These are phyloP conservation scores for Cossypha caffra DNA, from an alignment of 2,797 vertebrate genomes.

Conservation along the genomic window DNA sequence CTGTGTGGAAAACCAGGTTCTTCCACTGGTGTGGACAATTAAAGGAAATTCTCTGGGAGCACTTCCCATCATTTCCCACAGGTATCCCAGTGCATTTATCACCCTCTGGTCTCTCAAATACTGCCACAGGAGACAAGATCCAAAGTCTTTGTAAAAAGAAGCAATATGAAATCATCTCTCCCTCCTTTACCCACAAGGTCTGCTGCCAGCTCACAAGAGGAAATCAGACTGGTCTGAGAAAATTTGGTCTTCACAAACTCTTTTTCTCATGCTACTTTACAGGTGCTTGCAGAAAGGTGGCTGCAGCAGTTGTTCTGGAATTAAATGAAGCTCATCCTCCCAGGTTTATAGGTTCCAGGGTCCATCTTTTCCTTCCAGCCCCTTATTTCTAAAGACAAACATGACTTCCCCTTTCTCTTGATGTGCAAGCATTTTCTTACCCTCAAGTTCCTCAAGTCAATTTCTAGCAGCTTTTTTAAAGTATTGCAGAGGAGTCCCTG, in stretches of 20 bases:
- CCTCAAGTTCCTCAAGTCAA: neutral
- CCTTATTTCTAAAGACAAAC: neutral
- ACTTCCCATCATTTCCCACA: neutral
- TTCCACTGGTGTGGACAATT: neutral
- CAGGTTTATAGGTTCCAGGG: neutral
- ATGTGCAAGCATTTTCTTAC: neutral
- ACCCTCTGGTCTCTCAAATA: neutral
- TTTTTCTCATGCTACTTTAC: neutral
- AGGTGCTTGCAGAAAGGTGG: neutral
- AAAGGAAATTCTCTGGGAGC: neutral
- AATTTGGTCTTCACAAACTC: neutral
- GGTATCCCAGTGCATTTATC: fast-evolving
- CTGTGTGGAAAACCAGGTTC: neutral
- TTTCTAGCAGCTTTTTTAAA: neutral
- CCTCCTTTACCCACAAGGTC: neutral
- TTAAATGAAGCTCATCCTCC: neutral
- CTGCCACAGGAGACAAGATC: fast-evolving
- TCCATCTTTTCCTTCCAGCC: neutral
- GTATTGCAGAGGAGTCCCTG: neutral
- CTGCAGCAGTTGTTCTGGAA: neutral
- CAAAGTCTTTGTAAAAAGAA: neutral
- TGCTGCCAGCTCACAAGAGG: neutral
- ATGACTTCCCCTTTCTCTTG: neutral
- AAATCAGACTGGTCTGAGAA: neutral
- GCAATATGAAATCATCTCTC: neutral